Conservation (phyloP, 2,888 invertebrate genomes). For the Geotrupes spiniger region DNA sequence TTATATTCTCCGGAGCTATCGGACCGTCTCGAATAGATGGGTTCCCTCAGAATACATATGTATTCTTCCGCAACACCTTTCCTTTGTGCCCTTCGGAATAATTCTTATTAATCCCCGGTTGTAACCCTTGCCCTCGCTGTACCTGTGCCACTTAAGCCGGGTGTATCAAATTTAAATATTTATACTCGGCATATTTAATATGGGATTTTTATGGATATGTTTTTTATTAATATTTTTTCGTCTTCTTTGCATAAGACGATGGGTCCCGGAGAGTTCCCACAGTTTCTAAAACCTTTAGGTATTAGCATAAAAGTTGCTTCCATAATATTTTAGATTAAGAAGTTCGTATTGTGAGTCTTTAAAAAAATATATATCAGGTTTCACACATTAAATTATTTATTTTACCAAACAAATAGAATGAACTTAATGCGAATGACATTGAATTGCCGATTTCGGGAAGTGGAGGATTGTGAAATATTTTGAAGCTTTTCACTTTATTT, state of each 20-base stretch:
- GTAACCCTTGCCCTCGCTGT: slow-evolving; percentile 29
- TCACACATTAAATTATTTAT: no score
- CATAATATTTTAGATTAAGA: no score
- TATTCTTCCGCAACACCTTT: slow-evolving; percentile 34
- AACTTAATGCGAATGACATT: no score
- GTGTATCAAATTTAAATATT: slow-evolving; percentile 13
- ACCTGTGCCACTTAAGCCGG: slow-evolving; percentile 21
- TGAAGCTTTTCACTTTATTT: no score
- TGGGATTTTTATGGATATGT: slow-evolving; percentile 5
- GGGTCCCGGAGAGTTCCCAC: background rate
- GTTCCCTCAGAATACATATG: slow-evolving; percentile 25
- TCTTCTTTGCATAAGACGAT: slow-evolving; percentile 7
- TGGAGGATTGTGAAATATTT: no score
- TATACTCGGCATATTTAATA: slow-evolving; percentile 7
- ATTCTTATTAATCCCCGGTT: slow-evolving; percentile 35
- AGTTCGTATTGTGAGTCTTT: no score
- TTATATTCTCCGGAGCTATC: slow-evolving; percentile 36
- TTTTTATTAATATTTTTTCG: slow-evolving; percentile 13
- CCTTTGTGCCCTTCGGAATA: slow-evolving; percentile 34
- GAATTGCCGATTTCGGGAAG: no score
- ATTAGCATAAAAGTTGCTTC: no score
- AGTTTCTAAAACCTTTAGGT: background rate
- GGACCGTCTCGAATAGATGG: slow-evolving; percentile 36
- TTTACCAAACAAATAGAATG: no score
- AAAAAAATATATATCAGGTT: no score